Base-by-base conservation (phyloP, 1,140 invertebrate species). In the Drosophila orosa region DNA sequence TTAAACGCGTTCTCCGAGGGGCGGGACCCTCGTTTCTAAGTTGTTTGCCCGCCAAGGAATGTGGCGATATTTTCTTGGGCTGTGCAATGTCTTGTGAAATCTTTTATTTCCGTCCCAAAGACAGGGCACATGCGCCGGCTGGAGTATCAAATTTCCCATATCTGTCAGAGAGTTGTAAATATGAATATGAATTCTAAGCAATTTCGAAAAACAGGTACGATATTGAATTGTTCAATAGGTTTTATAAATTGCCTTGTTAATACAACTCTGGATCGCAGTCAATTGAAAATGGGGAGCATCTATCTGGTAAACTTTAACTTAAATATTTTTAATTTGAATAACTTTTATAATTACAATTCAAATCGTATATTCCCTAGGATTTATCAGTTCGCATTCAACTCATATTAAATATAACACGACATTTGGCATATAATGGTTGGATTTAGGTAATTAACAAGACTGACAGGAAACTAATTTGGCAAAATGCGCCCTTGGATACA, bases 71-170 rank as follows among this genome's bases (percentile, higher is more conserved):
- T 50, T 58, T 39, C 59, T 15, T 17, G 15, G 48, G 81, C 68
- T 78, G 67, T 66, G 78, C 81, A 80, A 78, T 85, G 71, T 69
- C 50, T 86, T 87, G 83, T 83, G 44, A 86, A 86, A 89, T 86
- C 63, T 87, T 82, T 86, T 79, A 87, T 87, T 86, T 86, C 75
- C 83, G 60, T 48, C 44, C 54, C 52, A 50, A 54, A 55, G 56
- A 55, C 61, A 75, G 42, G 52, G 37, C 77, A 84, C 48, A 66
- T 63, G 65, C 65, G 61, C 57, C 57, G 44, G 35, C 39, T 39
- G 59, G 31, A 47, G 59, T 56, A 81, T 86, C 73, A 62, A 60
- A 66, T 81, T 81, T 74, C 44, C 45, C 54, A 62, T 78, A 65
- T 56, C 31, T 35, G 13, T 22, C 31, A 54, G 3, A 3, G 1